Conservation (phyloP, 1,140 invertebrate species). For the Caenorhabditis briggsae region DNA sequence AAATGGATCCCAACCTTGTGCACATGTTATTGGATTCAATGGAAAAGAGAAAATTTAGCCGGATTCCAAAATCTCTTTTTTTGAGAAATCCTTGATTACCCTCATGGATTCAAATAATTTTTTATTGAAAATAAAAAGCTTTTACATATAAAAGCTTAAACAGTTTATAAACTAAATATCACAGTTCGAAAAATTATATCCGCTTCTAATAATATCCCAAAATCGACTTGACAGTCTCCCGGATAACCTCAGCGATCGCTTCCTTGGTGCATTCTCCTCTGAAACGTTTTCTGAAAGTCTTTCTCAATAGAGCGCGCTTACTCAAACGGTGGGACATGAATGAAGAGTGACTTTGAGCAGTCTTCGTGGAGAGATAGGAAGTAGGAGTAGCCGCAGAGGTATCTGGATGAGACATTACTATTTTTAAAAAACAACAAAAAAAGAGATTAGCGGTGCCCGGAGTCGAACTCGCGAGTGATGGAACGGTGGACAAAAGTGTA, state of each 20-base stretch:
- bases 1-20: no score
- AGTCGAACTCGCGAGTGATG: neutral
- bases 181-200: neutral
- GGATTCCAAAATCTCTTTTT: no score
- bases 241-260: constrained; percentile 10
- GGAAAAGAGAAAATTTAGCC: no score
- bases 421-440: neutral
- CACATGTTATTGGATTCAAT: no score
- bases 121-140: no score
- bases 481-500: no score
- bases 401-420: neutral
- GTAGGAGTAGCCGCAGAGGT: constrained; percentile 52
- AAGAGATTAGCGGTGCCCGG: no score
- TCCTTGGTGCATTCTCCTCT: constrained; percentile 42
- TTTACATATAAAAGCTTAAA: no score
- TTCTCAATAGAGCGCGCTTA: neutral
- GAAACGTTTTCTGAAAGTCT: neutral
- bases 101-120: no score
- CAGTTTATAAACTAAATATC: no score
- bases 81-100: no score
- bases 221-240: constrained; percentile 9
- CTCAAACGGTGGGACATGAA: constrained; percentile 43
- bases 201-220: neutral
- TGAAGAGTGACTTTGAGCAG: constrained; percentile 43
- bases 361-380: constrained; percentile 44